Evolutionary conservation across 2,888 invertebrate genomes (phyloP), one percentile per base, ranked within the genome.

Genomic region (Cistogaster globosa): DNA sequence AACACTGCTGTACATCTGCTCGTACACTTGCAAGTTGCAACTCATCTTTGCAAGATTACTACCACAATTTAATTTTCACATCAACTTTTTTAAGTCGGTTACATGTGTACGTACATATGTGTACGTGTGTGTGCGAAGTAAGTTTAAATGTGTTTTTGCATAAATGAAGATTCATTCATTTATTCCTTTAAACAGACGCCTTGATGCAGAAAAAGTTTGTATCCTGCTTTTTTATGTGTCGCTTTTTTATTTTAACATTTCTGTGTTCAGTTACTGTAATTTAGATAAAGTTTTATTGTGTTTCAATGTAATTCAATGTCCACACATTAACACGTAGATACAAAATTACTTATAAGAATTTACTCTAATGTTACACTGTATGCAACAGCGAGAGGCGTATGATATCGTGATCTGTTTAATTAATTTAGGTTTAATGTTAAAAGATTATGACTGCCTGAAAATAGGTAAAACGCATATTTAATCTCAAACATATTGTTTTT

Each of bases 261-360:
- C 32, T 72, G 12, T 38, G 42, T 48, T 75, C 12, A 55, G 42
- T 76, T 68, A 48, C 62, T 72, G 72, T 72, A 84, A 77, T 77
- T 77, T 74, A 77, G 80, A 80, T 84, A 80, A 84, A 84, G 71
- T 84, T 76, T 84, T 84, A 72, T 80, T 80, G 80, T 75, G 63
- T 62, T 72, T 62, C 57, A 53, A 79, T 77, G 72, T 77, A 68
- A 62, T 48, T 57, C 62, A 80, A 80, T 65, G 75, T 62, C 72
- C 69, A 38, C 60, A 51, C 12, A 48, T 62, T 38, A 48, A 51
- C 42, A 57, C 48, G 20, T 32, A 32, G 32, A 57, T 11, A 63
- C 14, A n/a, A 48, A 68, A 51, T 3, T 32, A 53, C 1, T 42
- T 38, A 16, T 53, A 20, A 62, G 16, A 55, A 58, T 42, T 18